A percentile compares a stretch with the other conserved stretches of the same genome.
These are phyloP conservation scores for Danionella cerebrum DNA, from an alignment of 2,113 vertebrate genomes.

Conservation along the genomic window DNA sequence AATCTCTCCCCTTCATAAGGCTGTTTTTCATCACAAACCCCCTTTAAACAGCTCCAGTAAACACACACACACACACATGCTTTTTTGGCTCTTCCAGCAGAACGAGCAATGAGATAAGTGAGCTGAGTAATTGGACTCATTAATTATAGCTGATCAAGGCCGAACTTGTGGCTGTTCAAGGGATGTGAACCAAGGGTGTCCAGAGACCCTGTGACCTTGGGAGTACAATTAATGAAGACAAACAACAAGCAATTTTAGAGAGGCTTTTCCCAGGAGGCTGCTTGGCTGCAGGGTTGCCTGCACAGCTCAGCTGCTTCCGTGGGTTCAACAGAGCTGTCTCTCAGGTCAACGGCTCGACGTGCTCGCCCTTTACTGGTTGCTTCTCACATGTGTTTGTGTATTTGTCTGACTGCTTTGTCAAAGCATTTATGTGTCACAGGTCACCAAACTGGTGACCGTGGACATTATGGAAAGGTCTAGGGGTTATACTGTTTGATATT, in stretches of 20 bases:
- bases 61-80: constrained; percentile 18
- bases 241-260: constrained; percentile 22
- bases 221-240: constrained; percentile 33
- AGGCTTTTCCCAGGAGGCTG: not conserved
- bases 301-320: constrained; percentile 23
- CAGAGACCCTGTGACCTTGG: constrained; percentile 10
- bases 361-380: not conserved
- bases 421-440: constrained; percentile 21
- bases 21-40: not conserved
- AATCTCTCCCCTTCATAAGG: constrained; percentile 3
- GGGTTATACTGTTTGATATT: not conserved
- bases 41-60: not conserved
- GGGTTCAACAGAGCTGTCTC: not conserved
- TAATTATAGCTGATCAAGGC: constrained; percentile 19
- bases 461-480: constrained; percentile 11
- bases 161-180: constrained; percentile 4
- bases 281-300: constrained; percentile 29
- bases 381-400: constrained; percentile 17
- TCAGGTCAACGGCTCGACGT: not conserved
- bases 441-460: constrained; percentile 8
- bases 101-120: not conserved
- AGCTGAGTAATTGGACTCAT: constrained; percentile 20
- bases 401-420: constrained; percentile 27
- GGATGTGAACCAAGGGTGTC: constrained; percentile 26
- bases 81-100: not conserved